Evolutionary conservation across 2,888 invertebrate species (phyloP).

Genomic region (Aphidoletes aphidimyza): DNA sequence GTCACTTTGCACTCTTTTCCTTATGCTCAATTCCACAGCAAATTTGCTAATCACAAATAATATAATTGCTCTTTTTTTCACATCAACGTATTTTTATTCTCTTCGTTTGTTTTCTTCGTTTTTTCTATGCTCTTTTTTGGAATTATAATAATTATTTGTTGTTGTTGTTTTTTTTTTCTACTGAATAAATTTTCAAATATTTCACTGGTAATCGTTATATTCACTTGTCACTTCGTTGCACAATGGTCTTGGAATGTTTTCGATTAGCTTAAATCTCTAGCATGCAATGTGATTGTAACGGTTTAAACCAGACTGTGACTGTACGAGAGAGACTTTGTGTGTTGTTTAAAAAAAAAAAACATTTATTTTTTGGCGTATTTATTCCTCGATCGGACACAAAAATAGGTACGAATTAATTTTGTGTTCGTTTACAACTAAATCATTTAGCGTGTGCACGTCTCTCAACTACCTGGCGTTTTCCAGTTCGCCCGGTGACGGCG

Average conservation of each 20-base stretch:
- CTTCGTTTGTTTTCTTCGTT: not conserved
- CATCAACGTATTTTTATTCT: not conserved
- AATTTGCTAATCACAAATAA: constrained; percentile 1
- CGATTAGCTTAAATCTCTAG: not conserved
- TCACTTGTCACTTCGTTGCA: not conserved
- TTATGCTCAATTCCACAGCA: not conserved
- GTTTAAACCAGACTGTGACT: not conserved
- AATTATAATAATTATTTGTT: not conserved
- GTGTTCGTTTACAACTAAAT: constrained; percentile 53
- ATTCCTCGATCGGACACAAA: not conserved
- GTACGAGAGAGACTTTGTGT: not conserved
- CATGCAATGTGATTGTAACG: not conserved
- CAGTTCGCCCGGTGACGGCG: not conserved
- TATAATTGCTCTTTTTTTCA: not conserved
- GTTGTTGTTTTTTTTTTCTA: not conserved
- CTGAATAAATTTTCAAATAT: not conserved
- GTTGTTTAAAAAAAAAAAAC: not conserved
- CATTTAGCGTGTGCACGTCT: constrained; percentile 12
- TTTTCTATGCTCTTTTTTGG: not conserved
- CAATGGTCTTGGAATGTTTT: not conserved
- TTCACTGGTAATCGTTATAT: not conserved
- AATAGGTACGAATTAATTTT: constrained; percentile 52
- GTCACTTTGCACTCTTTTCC: constrained; percentile 47
- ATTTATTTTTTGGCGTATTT: no score
- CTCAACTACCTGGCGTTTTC: constrained; percentile 43